Conservation (phyloP, 2,888 invertebrate genomes). For the Heliconius erato region DNA sequence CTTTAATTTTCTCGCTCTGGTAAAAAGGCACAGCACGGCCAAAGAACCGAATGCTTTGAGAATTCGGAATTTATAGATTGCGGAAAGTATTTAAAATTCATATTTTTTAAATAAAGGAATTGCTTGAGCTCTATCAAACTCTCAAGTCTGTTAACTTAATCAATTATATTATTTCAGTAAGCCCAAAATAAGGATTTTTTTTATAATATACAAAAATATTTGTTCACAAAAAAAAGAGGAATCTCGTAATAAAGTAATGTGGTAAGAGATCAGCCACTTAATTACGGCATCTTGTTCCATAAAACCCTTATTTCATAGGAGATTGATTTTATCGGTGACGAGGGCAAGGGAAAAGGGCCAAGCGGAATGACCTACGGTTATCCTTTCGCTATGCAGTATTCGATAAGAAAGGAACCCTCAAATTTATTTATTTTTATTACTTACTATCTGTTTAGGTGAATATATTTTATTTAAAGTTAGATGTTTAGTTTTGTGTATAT, state of each 20-base stretch:
- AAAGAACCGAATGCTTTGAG: no score
- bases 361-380: conserved; percentile 54
- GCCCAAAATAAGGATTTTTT: not conserved
- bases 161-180: no score
- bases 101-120: no score
- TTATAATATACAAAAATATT: not conserved
- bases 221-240: not conserved
- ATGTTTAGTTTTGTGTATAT: not conserved
- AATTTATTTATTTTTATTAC: conserved; percentile 46
- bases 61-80: no score
- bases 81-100: no score
- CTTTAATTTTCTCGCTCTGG: no score
- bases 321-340: conserved; percentile 65
- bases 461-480: conserved; percentile 27
- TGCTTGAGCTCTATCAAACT: no score
- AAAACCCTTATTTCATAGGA: conserved; percentile 64
- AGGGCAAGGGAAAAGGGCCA: conserved; percentile 62
- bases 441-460: conserved; percentile 32
- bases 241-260: not conserved
- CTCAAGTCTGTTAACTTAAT: no score
- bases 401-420: conserved; percentile 35
- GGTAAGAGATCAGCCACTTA: conserved; percentile 37
- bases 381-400: conserved; percentile 33
- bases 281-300: conserved; percentile 52
- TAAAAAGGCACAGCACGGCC: no score